Evolutionary conservation across 2,888 invertebrate species (phyloP).

Genomic region (Caenorhabditis plicata): DNA sequence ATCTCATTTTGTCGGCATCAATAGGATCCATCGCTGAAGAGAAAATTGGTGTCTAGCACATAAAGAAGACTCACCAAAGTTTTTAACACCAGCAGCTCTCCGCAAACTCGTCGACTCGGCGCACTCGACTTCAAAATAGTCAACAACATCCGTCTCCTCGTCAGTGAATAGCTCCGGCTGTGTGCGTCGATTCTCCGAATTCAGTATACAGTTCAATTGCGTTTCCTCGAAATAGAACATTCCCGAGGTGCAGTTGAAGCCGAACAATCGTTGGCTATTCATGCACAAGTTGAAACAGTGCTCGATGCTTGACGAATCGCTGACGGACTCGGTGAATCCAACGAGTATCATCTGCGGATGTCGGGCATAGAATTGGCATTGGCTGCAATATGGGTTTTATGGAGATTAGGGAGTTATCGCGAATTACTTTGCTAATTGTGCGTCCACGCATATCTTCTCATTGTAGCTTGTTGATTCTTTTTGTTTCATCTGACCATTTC

Average conservation of each 20-base stretch:
- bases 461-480: constrained; percentile 55
- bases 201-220: constrained; percentile 64
- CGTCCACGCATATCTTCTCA: constrained; percentile 63
- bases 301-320: constrained; percentile 62
- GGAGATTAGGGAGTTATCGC: background rate
- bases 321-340: constrained; percentile 65
- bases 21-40: constrained; percentile 19
- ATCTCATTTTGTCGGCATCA: constrained; percentile 18
- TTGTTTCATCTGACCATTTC: constrained; percentile 63
- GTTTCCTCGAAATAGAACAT: constrained; percentile 66
- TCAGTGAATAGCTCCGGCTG: constrained; percentile 59
- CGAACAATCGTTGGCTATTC: constrained; percentile 59
- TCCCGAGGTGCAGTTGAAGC: constrained; percentile 63
- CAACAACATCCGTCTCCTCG: constrained; percentile 64
- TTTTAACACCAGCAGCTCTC: constrained; percentile 18
- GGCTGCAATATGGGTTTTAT: constrained; percentile 28
- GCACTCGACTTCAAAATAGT: constrained; percentile 64
- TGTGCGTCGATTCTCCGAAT: constrained; percentile 60
- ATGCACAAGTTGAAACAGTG: constrained; percentile 65
- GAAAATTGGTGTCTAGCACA: background rate
- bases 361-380: constrained; percentile 61
- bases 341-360: constrained; percentile 65
- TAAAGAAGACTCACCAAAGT: constrained; percentile 9
- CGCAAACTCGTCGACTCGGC: background rate
- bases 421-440: constrained; percentile 32